A percentile compares a stretch with the other conserved stretches of the same genome.
phyloP scores from a whole-genome alignment of 2,888 invertebrate species.

The Tipula vernalis region DNA sequence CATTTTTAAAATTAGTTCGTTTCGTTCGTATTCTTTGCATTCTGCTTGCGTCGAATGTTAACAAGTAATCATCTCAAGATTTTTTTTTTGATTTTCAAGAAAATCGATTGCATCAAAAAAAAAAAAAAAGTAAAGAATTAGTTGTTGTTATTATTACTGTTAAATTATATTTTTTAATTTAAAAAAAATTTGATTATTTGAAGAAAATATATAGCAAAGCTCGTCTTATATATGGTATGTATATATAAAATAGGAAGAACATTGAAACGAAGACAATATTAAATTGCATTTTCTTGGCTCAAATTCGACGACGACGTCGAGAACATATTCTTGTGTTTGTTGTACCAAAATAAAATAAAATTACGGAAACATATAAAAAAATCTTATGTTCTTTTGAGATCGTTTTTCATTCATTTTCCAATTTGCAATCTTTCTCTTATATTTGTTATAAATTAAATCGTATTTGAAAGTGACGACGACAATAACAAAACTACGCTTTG shows the following conservation, averaged over 20 bases:
- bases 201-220: neutral
- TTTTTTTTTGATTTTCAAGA: neutral
- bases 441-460: neutral
- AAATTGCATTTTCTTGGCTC: slow-evolving; percentile 4
- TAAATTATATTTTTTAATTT: neutral
- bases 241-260: neutral
- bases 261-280: neutral
- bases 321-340: neutral
- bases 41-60: neutral
- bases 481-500: neutral
- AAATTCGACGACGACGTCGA: neutral
- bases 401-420: neutral
- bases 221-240: too few relatives aligned
- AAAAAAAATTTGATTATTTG: neutral
- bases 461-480: neutral
- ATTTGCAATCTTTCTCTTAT: neutral
- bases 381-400: neutral
- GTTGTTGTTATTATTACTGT: neutral
- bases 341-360: neutral
- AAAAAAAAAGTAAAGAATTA: neutral
- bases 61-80: neutral
- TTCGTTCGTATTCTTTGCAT: neutral
- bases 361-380: neutral
- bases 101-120: neutral
- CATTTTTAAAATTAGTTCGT: neutral